These are phyloP conservation scores for Sitta carolinensis DNA, from an alignment of 2,797 vertebrate genomes.

Conservation along the genomic window DNA sequence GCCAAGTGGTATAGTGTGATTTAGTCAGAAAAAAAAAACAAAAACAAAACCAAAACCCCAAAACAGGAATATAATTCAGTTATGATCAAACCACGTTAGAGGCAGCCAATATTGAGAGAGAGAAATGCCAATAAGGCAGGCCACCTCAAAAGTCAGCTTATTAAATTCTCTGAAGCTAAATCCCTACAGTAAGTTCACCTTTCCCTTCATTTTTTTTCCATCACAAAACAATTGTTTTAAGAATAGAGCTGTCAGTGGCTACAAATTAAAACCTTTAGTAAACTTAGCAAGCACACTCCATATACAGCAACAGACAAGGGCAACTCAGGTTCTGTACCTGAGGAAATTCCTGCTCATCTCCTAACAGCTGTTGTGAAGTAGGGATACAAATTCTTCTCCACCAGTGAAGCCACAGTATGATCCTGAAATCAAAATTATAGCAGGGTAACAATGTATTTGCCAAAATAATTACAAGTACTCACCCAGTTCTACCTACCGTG, in stretches of 20 bases:
- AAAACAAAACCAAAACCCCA: no score
- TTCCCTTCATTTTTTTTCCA: neutral
- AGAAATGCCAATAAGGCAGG: neutral
- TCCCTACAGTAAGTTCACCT: neutral
- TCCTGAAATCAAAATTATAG: neutral
- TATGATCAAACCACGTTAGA: neutral
- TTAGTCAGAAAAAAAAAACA: neutral
- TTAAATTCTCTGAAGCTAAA: neutral
- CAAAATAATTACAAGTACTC: neutral
- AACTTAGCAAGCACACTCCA: neutral
- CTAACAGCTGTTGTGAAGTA: neutral
- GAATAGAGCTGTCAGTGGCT: neutral
- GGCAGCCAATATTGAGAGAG: neutral
- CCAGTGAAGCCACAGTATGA: neutral
- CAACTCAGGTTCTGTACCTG: neutral
- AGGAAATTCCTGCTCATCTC: neutral
- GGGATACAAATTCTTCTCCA: neutral
- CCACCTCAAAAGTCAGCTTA: neutral
- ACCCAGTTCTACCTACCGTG: neutral
- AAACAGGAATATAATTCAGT: neutral
- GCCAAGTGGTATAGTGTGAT: neutral
- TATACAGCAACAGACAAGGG: neutral
- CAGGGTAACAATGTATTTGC: neutral
- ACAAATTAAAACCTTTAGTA: neutral
- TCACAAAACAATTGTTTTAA: neutral